Percentiles rank a stretch among this genome's conserved stretches.
Conservation (phyloP, 2,797 vertebrate genomes). For the Betta splendens region DNA sequence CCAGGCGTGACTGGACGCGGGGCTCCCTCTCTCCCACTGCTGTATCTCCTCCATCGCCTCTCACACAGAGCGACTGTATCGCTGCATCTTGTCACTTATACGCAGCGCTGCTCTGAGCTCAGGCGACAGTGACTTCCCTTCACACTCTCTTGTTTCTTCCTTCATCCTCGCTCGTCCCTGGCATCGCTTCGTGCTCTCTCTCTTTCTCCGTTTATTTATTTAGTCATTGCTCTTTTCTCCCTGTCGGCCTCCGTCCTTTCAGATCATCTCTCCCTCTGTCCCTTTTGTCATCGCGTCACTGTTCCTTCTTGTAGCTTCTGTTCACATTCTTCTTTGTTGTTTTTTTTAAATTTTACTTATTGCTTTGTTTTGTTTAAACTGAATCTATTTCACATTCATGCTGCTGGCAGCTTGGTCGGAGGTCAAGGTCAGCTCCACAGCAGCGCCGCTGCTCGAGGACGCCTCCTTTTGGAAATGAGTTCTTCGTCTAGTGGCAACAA, state of each 20-base stretch:
- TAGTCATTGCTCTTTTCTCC: not conserved
- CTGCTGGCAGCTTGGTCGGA: conserved; percentile 12
- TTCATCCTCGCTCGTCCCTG: conserved; percentile 16
- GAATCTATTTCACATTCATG: not conserved
- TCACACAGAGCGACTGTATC: conserved; percentile 26
- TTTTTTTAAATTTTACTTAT: not conserved
- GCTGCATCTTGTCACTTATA: conserved; percentile 44
- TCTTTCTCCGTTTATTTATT: not conserved
- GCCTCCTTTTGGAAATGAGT: conserved; percentile 5
- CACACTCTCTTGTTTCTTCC: conserved; percentile 33
- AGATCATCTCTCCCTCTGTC: conserved; percentile 2
- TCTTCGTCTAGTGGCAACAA: conserved; percentile 9
- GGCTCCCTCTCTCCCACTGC: not conserved
- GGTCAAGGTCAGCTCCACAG: conserved; percentile 6
- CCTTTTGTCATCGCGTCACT: not conserved
- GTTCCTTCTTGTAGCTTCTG: not conserved
- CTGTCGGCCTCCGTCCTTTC: not conserved
- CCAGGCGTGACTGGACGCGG: not conserved
- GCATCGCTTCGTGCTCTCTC: conserved; percentile 29
- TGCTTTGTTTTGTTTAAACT: not conserved
- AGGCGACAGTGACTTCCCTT: conserved; percentile 42
- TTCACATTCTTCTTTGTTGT: not conserved
- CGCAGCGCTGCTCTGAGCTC: conserved; percentile 27
- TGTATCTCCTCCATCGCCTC: conserved; percentile 15
- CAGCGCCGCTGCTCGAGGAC: not conserved